These are phyloP conservation scores for Eulacestoma nigropectus DNA, from an alignment of 2,113 vertebrate genomes.

Conservation along the genomic window DNA sequence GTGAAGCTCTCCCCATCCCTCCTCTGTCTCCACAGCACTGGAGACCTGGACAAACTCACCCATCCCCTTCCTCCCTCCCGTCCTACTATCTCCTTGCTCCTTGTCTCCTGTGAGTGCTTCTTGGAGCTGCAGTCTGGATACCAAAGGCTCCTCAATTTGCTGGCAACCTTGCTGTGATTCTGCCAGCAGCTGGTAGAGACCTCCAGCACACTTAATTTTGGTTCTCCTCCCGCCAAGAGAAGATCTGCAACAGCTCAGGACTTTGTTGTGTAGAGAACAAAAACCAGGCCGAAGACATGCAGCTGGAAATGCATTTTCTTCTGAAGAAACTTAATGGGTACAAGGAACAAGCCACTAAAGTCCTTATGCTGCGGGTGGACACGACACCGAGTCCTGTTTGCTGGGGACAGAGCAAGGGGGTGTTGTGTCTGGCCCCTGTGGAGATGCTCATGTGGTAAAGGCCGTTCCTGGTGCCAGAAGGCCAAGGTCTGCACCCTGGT, in stretches of 20 bases:
- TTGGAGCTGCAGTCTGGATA: neutral
- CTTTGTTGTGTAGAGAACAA: neutral
- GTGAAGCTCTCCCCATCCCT: neutral
- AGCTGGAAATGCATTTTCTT: neutral
- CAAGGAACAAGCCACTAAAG: neutral
- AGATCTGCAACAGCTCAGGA: neutral
- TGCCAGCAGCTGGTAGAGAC: neutral
- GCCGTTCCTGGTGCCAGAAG: neutral
- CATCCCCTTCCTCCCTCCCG: neutral
- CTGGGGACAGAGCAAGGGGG: neutral
- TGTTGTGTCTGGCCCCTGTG: neutral
- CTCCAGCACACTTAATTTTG: neutral
- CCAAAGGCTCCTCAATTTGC: neutral
- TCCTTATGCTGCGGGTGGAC: neutral
- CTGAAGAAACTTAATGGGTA: neutral
- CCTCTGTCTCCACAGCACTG: neutral
- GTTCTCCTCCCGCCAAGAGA: neutral
- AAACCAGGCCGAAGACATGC: neutral
- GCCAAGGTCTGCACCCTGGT: neutral
- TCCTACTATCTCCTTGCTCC: neutral
- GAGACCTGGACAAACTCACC: neutral
- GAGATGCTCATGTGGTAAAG: neutral
- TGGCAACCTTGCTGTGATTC: neutral
- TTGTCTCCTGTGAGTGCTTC: neutral
- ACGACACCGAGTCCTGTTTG: neutral